Evolutionary conservation across 1,140 invertebrate species (phyloP), one percentile per base, ranked within the genome.

Genomic region (Metaphire vulgaris): DNA sequence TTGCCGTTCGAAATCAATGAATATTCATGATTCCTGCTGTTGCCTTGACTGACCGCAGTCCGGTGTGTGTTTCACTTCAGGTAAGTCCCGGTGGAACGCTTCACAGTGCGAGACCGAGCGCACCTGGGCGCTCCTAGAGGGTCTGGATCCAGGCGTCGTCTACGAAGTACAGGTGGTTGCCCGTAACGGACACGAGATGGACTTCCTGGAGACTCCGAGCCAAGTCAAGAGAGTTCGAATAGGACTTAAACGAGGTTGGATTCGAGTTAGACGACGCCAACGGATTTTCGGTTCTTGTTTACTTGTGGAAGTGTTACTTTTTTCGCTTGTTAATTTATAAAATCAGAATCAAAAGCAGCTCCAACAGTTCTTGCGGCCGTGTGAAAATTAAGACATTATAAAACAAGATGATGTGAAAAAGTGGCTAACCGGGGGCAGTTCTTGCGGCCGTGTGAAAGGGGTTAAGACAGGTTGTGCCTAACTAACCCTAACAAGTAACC

Each of bases 121-220:
- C 16, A 73, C 29, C 26, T 78, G 77, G 77, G n/a, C 31, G 32
- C 30, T 78, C n/a, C n/a, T 78, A 2, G 68, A 75, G 31, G 74
- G 74, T 15, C 74, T 78, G 26, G 68, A 29, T 14, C 65, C 68
- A 21, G 77, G 69, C 15, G 67, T 70, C 26, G 31, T 75, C 67
- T 78, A 78, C 74, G 73, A 75, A 69, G 71, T 78, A 32, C 65
- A 41, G 69, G 66, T 78, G 34, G 69, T 75, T 28, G 73, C 77
- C 0, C 33, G 69, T 26, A 75, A 78, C 69, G 77, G 77, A 0
- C 34, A 74, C 64, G 69, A 71, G 1, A 66, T n/a, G 66, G 69
- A 64, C 30, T 34, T 28, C 32, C 77, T 67, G 21, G 41, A 66
- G 69, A 70, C 73, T 16, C 29, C 29, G 29, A 75, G 77, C 28